Percentiles rank a stretch among this genome's conserved stretches.
These are phyloP conservation scores for Benitochromis conjunctus DNA, from an alignment of 2,113 vertebrate genomes.

Conservation along the genomic window DNA sequence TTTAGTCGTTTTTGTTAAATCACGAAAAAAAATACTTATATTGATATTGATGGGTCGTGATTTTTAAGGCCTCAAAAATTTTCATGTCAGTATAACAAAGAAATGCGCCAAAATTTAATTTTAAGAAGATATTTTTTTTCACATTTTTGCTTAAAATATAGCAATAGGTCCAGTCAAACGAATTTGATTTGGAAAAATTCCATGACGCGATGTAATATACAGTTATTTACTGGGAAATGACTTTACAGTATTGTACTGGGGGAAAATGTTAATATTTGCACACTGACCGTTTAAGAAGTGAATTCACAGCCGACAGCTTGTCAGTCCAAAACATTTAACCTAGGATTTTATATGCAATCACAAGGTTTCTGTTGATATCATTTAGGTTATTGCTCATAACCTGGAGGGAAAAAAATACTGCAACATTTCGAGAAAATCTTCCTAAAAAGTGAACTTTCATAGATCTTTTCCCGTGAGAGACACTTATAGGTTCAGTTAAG, in stretches of 20 bases:
- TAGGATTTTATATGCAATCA: background rate
- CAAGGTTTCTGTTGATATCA: background rate
- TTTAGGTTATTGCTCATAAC: background rate
- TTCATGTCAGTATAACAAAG: fast-evolving
- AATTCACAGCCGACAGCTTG: background rate
- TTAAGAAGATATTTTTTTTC: fast-evolving
- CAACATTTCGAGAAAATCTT: background rate
- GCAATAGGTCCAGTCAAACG: background rate
- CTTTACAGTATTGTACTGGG: background rate
- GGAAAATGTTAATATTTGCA: background rate
- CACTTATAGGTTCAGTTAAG: background rate
- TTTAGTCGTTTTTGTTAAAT: background rate
- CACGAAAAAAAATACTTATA: background rate
- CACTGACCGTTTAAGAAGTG: fast-evolving
- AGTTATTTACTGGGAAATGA: background rate
- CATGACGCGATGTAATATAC: background rate
- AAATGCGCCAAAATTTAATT: background rate
- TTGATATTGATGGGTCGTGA: background rate
- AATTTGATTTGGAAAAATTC: background rate
- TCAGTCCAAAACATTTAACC: background rate
- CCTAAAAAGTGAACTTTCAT: background rate
- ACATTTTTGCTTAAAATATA: background rate
- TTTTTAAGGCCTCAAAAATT: background rate
- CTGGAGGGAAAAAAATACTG: background rate
- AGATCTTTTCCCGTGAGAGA: background rate